These are phyloP conservation scores for Dendrolimus pini DNA, from an alignment of 2,888 invertebrate genomes.

Conservation along the genomic window DNA sequence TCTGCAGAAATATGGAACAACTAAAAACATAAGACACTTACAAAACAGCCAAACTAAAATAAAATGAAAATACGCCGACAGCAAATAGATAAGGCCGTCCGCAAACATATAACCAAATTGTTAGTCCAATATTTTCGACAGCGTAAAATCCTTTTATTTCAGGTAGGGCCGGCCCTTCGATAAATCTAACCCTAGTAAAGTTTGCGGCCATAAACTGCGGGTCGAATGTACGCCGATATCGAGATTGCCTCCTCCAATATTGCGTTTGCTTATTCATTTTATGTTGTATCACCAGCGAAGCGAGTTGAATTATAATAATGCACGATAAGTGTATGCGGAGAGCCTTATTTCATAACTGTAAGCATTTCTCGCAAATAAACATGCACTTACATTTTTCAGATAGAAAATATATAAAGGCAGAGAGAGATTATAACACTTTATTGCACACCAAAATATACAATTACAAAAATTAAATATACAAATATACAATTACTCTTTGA, in stretches of 20 bases:
- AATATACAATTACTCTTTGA: no score
- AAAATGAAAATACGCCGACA: neutral
- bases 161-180: neutral
- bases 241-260: neutral
- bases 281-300: neutral
- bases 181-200: slow-evolving; percentile 1
- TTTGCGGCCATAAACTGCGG: slow-evolving; percentile 1
- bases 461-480: no score
- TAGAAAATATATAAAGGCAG: no score
- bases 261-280: neutral
- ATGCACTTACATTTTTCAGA: no score
- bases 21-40: no score
- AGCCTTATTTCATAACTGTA: no score
- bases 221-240: neutral
- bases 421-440: no score
- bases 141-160: neutral
- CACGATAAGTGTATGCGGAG: neutral
- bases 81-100: neutral
- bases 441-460: no score
- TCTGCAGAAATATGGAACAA: no score
- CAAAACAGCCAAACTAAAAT: no score
- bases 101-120: neutral
- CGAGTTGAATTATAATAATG: neutral
- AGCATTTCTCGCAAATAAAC: no score
- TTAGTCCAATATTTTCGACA: neutral